Base-by-base conservation (phyloP, 1,140 invertebrate genomes). In the Euwallacea fornicatus region DNA sequence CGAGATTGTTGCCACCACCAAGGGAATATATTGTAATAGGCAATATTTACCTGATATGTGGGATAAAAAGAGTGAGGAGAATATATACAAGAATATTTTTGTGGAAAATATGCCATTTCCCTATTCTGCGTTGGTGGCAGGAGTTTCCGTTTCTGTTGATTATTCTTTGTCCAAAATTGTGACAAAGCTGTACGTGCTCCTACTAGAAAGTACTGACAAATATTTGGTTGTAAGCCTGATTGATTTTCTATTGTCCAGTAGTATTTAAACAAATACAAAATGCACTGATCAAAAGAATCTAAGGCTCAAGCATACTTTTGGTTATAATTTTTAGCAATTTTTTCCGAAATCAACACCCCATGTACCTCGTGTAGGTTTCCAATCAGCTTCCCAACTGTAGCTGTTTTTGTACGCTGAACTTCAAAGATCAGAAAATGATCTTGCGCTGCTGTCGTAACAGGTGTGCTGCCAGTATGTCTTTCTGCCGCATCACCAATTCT, bases 191-290 rank as follows among this genome's bases (percentile, higher is more conserved):
- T 77, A 83, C 44, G 76, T 80, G 41, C 79, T 78, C 50, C 75
- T 88, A n/a, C 80, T 88, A 76, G 82, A 83, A 16, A 86, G 87
- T 7, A 83, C 84, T 65, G 87, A 85, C 65, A 90, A 88, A 81
- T 84, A 85, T 81, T 83, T 87, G 74, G 86, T 85, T 72, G 90
- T 91, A 79, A 86, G 86, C 86, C 21, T 33, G 21, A 33, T 33
- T 33, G 21, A 33, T 33, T 33, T 33, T 33, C 21, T 33, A 33
- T 33, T 33, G 4, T 33, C 4, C 21, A 33, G 21, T 33, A 33
- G 1, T 4, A 33, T 33, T 33, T 33, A 4, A 33, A 33, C 4
- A 2, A 2, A 33, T 33, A 33, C 21, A 33, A 33, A 33, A 33
- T 33, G 4, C 21, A 33, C 21, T 33, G 21, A 1, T 33, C 21